Evolutionary conservation across 2,797 vertebrate genomes (phyloP).

Genomic region (Myoxocephalus aenaeus): DNA sequence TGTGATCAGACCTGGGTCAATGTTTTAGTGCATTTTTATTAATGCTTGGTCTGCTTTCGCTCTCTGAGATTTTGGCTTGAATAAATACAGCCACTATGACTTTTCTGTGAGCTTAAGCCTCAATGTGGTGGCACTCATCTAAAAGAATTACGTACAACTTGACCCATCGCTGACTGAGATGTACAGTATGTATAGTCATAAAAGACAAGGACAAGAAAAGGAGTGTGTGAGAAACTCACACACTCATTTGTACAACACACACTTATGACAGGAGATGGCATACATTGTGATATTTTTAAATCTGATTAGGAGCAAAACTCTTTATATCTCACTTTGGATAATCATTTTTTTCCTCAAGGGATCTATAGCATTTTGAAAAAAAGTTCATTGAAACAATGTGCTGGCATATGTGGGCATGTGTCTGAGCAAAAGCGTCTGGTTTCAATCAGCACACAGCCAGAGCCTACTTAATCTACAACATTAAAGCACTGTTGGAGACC

Average conservation of each 20-base stretch:
- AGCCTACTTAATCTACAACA: constrained; percentile 67
- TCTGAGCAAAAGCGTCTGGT: constrained; percentile 64
- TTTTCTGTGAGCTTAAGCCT: not conserved
- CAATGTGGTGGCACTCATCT: constrained; percentile 8
- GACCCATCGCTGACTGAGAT: constrained; percentile 9
- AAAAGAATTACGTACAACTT: constrained; percentile 8
- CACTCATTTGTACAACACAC: not conserved
- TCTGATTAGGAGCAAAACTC: too few species aligned
- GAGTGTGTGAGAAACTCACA: not conserved
- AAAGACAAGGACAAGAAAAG: not conserved
- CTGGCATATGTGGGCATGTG: constrained; percentile 36
- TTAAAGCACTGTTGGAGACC: constrained; percentile 63
- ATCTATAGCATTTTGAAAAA: constrained; percentile 1
- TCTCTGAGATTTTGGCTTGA: constrained; percentile 7
- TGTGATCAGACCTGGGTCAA: constrained; percentile 60
- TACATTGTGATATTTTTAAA: not conserved
- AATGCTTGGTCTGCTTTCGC: constrained; percentile 12
- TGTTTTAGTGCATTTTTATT: constrained; percentile 35
- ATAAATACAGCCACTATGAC: constrained; percentile 4
- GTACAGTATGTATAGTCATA: not conserved
- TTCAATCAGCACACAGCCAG: constrained; percentile 70
- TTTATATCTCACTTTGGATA: not conserved
- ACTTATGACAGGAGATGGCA: not conserved
- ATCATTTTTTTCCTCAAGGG: constrained; percentile 24
- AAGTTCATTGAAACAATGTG: constrained; percentile 43